Evolutionary conservation across 2,888 invertebrate species (phyloP), one percentile per base, ranked within the genome.

Genomic region (Heliconius hortense): DNA sequence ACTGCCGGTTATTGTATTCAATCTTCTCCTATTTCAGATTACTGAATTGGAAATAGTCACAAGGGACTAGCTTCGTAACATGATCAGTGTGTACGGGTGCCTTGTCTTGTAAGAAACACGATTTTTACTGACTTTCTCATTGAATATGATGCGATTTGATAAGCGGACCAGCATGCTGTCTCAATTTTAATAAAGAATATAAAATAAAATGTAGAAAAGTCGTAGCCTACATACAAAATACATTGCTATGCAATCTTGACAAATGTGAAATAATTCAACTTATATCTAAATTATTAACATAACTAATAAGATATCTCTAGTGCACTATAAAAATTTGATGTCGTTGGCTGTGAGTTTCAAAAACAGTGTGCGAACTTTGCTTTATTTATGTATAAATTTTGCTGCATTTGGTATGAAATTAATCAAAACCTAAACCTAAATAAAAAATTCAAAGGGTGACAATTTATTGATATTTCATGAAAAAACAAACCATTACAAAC

Each of bases 31-130:
- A 75, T 75, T 75, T 64, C 70, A 75, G 74, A 71, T 75, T 75
- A 75, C 63, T 75, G 74, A 75, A 75, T 75, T 75, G 74, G 74
- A 75, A 75, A 75, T 75, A 75, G 74, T 75, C 74, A 71, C 74
- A 70, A 66, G 70, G 74, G 70, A 56, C 70, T 64, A 74, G 60
- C 69, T 74, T 74, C 59, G 74, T 56, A 75, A 75, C 74, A 63
- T 71, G 70, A 75, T 75, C 70, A 56, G 70, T 70, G 70, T 39
- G 70, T 75, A 75, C 74, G 74, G 74, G 74, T 75, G 64, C 64
- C 70, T 75, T 75, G 74, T 75, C 74, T 74, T 60, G 15, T 75
- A 70, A 75, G 74, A 75, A 75, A 75, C 70, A 71, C 63, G 71
- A 75, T 71, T 75, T 70, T 71, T 74, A 62, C 62, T 74, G 69